phyloP scores from a whole-genome alignment of 2,888 invertebrate genomes.

The Dolichomitus sp. region DNA sequence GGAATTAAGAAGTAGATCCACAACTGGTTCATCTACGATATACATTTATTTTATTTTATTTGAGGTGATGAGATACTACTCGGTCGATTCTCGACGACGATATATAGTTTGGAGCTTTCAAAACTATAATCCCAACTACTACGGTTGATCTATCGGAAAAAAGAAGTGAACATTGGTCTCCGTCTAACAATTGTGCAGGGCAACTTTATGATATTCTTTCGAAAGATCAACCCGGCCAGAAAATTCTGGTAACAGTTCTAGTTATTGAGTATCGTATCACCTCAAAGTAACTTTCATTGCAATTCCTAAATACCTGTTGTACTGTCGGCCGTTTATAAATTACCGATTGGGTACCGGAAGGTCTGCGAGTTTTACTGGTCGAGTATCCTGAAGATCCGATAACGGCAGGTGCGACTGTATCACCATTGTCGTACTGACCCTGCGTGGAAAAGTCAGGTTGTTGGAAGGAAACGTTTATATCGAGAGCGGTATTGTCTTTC shows the following conservation, averaged over 20 bases:
- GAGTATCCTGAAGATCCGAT: conserved; percentile 60
- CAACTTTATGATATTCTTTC: too few species aligned
- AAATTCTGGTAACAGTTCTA: not conserved
- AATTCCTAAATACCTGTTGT: conserved; percentile 39
- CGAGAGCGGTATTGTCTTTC: conserved; percentile 61
- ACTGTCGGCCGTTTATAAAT: conserved; percentile 57
- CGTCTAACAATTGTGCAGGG: too few species aligned
- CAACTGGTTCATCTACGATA: not conserved
- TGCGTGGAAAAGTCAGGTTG: conserved; percentile 60
- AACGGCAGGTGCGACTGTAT: conserved; percentile 66
- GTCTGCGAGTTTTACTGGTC: conserved; percentile 55
- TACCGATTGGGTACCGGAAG: conserved; percentile 52
- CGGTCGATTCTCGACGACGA: too few species aligned
- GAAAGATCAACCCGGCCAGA: too few species aligned
- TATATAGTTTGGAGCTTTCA: too few species aligned
- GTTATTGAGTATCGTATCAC: not conserved
- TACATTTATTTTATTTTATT: not conserved
- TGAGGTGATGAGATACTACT: not conserved
- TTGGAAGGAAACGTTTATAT: conserved; percentile 75
- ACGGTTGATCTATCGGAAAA: too few species aligned
- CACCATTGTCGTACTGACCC: conserved; percentile 56
- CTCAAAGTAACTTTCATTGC: not conserved
- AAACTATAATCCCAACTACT: too few species aligned
- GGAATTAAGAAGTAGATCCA: too few species aligned
- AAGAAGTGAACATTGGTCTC: too few species aligned